Evolutionary conservation across 2,113 vertebrate species (phyloP), one percentile per base, ranked within the genome.

Genomic region (Tragelaphus strepsiceros): DNA sequence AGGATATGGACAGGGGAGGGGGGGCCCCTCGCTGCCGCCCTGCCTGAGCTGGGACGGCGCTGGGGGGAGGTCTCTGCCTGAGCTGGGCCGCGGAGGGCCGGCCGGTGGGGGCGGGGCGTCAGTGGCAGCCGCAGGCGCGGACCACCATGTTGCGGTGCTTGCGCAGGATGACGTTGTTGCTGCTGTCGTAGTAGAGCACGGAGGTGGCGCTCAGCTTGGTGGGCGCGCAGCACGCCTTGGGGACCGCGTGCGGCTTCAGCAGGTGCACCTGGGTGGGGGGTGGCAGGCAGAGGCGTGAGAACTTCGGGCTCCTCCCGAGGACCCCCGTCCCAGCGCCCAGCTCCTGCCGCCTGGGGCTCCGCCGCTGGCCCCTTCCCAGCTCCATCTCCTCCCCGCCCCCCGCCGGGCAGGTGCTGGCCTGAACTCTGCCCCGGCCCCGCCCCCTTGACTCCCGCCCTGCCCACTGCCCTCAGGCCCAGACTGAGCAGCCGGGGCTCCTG

Each of bases 101-200:
- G 14, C 43, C 1, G 28, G 28, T 10, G 64, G 1, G 2, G 59
- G 17, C 0, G 0, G 77, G 61, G 10, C 2, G 2, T 98, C 99
- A 99, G 98, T 99, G 99, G 97, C 99, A 99, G 32, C 99, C 99
- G 0, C 99, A 99, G 2, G 99, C 99, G 97, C 99, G 99, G n/a
- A 99, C 99, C 98, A 99, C 99, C 99, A 99, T 99, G 98, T 99
- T 99, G 10, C 99, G 99, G 56, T 99, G 99, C 91, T 99, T 99
- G 92, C 99, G 99, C 54, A 99, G 99, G 98, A 99, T 99, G 77
- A 99, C 99, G 6, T 99, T 99, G 99, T 99, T 99, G 99, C 99
- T 99, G 99, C 56, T 99, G 95, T 99, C 99, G 0, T 99, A 99
- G 98, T 99, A 99, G 91, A 99, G 99, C 53, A 99, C 99, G 0